These are phyloP conservation scores for Eunapius fragilis DNA, from an alignment of 37 sponge, comb jelly and placozoan species.

Conservation along the genomic window DNA sequence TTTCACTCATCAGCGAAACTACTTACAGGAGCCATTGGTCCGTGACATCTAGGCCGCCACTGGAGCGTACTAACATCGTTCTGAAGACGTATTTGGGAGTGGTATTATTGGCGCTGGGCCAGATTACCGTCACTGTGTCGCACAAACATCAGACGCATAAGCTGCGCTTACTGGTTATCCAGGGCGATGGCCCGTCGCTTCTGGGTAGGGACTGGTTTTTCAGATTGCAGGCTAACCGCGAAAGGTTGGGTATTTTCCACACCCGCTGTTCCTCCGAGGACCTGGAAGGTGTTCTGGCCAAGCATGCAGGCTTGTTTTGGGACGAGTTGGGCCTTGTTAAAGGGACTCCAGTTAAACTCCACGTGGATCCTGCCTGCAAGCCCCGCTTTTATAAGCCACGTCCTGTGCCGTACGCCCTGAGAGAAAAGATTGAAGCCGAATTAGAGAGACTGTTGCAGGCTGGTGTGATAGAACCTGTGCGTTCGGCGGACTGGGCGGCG, in stretches of 20 bases:
- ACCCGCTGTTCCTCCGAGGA: too few relatives aligned
- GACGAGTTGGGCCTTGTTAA: not conserved
- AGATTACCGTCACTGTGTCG: too few relatives aligned
- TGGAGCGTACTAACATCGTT: too few relatives aligned
- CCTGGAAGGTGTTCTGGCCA: not conserved
- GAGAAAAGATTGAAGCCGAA: not conserved
- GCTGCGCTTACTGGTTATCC: too few relatives aligned
- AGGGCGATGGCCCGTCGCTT: constrained; percentile 34
- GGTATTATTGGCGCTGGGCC: too few relatives aligned
- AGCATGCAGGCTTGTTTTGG: not conserved
- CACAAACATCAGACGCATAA: too few relatives aligned
- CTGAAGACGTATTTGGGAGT: too few relatives aligned
- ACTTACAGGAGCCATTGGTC: too few relatives aligned
- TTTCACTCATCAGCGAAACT: too few relatives aligned
- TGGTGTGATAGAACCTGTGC: constrained; percentile 7
- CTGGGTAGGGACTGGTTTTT: constrained; percentile 50
- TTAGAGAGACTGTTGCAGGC: not conserved
- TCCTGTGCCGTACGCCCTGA: not conserved
- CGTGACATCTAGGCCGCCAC: too few relatives aligned
- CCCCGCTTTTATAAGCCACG: not conserved
- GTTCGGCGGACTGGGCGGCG: constrained; percentile 14
- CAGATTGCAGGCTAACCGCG: not conserved
- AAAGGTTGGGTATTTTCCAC: too few relatives aligned
- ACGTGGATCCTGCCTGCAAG: not conserved
- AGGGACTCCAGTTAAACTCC: not conserved